Base-by-base conservation (phyloP, 1,140 invertebrate genomes). In the Eupeodes corollae region DNA sequence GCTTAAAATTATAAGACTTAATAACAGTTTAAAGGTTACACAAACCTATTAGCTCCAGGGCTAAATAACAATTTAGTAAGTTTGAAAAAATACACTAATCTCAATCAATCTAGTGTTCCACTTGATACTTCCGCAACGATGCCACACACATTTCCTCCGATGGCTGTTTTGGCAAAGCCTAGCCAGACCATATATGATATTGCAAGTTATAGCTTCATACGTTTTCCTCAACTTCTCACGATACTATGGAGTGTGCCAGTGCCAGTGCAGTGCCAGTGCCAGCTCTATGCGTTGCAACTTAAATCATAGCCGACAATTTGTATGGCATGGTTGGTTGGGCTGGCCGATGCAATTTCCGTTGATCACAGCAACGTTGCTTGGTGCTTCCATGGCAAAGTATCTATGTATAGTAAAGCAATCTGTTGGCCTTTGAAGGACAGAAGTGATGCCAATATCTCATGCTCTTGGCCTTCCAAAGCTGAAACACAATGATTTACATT, bases 331-430 rank as follows among this genome's bases (percentile, higher is more conserved):
- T 92, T 92, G 2, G 73, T 64, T 13, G 70, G 67, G 6, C 75
- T 26, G 8, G 6, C 75, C 8, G 8, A 80, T 77, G 70, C 88
- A 91, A 57, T 90, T 82, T 59, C 77, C 86, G 57, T 88, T 82
- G 58, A 93, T 88, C 32, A 91, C 76, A 2, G 89, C 90, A 1
- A 90, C 71, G 63, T 92, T 92, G 65, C 89, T 83, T 61, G n/a
- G n/a, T n/a, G n/a, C n/a, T 91, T 85, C 90, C 90, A 93, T 2
- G 80, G 80, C 12, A 83, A 71, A 1, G 87, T 88, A 70, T 92
- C 91, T 1, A 91, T 83, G 8, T n/a, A n/a, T n/a, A n/a, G n/a
- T 0, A 84, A 84, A 1, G 79, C 86, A 1, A 80, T 75, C 0
- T 91, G 75, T 1, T 88, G 89, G 2, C 88, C 88, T 58, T 83